A percentile compares a stretch with the other conserved stretches of the same genome.
phyloP scores from a whole-genome alignment of 1,140 invertebrate species.

The Pristionchus pacificus region DNA sequence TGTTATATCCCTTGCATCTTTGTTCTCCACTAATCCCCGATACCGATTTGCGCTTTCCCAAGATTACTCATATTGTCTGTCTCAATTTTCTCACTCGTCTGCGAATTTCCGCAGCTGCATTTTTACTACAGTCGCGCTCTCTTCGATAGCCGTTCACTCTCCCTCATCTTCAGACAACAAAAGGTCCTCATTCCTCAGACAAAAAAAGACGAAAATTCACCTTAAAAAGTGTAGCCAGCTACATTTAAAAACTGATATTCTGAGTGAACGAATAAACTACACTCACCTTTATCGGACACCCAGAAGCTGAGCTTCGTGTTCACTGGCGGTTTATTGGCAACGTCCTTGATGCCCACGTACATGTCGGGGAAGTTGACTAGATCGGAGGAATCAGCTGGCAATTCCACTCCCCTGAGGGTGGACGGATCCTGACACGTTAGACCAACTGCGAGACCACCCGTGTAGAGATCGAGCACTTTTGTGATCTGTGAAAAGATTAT shows the following conservation, averaged over 20 bases:
- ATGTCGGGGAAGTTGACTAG: conserved; percentile 87
- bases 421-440: conserved; percentile 86
- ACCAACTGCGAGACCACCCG: conserved; percentile 81
- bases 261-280: not conserved
- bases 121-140: no score
- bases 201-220: no score
- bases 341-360: conserved; percentile 90
- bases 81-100: no score
- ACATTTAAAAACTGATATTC: not conserved
- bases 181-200: no score
- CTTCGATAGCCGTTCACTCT: no score
- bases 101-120: no score
- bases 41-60: no score
- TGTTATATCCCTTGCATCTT: no score
- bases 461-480: conserved; percentile 76
- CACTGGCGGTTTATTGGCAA: conserved; percentile 74
- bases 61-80: no score
- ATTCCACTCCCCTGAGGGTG: conserved; percentile 68
- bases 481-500: conserved; percentile 62
- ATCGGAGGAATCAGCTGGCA: conserved; percentile 86
- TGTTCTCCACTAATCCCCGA: no score
- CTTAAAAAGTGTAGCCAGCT: conserved; percentile 22
- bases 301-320: conserved; percentile 87
- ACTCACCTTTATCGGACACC: conserved; percentile 70
- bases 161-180: no score